A percentile compares a stretch with the other conserved stretches of the same genome.
Conservation (phyloP, 53 echinoderm and acorn worm species). For the Holothuria scabra region DNA sequence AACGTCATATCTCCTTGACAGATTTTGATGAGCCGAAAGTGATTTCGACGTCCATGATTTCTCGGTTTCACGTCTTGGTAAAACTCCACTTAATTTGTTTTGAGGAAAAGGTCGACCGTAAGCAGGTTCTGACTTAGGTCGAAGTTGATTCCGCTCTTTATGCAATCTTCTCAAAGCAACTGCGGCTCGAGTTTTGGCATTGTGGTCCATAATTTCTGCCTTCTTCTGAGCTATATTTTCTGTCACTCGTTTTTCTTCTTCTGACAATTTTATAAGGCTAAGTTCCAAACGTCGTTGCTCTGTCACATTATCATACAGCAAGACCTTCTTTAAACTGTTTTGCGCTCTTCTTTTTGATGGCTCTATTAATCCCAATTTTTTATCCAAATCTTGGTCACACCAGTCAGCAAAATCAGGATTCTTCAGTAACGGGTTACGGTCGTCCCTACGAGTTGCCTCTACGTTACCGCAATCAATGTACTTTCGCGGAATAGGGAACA, state of each 20-base stretch:
- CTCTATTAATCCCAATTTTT: slow-evolving; percentile 30
- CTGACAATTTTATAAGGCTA: slow-evolving; percentile 38
- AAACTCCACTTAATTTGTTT: too few species aligned
- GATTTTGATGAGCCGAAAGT: neutral
- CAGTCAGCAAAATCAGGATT: neutral
- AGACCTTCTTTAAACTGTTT: slow-evolving; percentile 53
- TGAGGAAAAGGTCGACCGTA: too few species aligned
- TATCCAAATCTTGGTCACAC: neutral
- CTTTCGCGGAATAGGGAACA: slow-evolving; percentile 22
- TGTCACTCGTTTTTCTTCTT: slow-evolving; percentile 27
- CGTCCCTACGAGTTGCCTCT: slow-evolving; percentile 9
- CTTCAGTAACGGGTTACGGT: slow-evolving; percentile 11
- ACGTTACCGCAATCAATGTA: slow-evolving; percentile 42
- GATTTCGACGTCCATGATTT: neutral
- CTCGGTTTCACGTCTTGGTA: too few species aligned
- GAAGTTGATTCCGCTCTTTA: neutral
- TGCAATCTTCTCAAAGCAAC: neutral
- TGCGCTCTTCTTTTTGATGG: slow-evolving; percentile 9
- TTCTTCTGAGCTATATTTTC: slow-evolving; percentile 23
- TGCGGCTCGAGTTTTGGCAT: slow-evolving; percentile 16
- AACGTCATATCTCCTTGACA: neutral
- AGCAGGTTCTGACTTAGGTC: neutral
- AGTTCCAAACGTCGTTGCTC: slow-evolving; percentile 52
- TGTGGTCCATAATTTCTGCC: slow-evolving; percentile 11
- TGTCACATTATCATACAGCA: slow-evolving; percentile 57